phyloP scores from a whole-genome alignment of 2,113 vertebrate genomes.

The Malurus alboscapulatus region DNA sequence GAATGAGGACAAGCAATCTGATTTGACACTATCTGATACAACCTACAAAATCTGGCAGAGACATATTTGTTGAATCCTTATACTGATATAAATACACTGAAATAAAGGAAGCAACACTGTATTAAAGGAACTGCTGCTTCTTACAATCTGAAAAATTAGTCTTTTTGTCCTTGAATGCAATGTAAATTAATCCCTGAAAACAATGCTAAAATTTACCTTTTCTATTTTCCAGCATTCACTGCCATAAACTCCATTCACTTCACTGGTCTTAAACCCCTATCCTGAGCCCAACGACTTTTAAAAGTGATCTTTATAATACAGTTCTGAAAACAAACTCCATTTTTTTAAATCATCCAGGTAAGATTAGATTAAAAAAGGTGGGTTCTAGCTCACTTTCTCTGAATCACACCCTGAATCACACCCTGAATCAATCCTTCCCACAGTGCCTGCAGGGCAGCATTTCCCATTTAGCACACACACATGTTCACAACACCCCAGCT shows the following conservation, averaged over 20 bases:
- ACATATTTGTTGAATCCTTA: background rate
- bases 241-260: background rate
- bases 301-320: background rate
- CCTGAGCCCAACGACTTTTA: background rate
- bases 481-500: background rate
- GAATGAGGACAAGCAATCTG: constrained; percentile 30
- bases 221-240: background rate
- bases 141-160: background rate
- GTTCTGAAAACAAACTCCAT: background rate
- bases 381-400: background rate
- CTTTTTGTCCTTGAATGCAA: background rate
- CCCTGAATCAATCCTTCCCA: background rate
- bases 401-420: background rate
- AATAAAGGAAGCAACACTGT: background rate
- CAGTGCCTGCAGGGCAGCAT: accelerated
- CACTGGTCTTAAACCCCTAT: background rate
- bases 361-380: background rate
- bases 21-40: background rate
- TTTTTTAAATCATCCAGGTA: background rate
- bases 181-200: background rate
- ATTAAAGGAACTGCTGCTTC: background rate
- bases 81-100: background rate
- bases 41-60: background rate
- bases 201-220: background rate
- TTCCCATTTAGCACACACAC: background rate